A percentile compares a stretch with the other conserved stretches of the same genome.
phyloP scores from a whole-genome alignment of 1,140 invertebrate genomes.

The Diorhabda sublineata region DNA sequence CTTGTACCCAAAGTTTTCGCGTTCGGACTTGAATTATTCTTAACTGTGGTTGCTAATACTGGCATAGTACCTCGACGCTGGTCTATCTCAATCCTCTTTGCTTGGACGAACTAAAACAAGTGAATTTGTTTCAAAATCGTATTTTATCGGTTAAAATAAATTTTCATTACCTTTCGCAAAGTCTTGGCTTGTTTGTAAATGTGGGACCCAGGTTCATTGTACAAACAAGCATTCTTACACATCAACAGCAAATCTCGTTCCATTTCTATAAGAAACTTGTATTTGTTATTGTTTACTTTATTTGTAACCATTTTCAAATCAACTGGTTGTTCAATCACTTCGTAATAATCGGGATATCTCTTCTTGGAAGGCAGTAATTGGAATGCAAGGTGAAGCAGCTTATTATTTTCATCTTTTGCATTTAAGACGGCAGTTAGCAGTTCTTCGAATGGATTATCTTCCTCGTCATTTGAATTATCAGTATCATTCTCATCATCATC shows the following conservation, averaged over 20 bases:
- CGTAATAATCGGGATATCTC: constrained; percentile 95
- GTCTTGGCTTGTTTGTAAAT: constrained; percentile 95
- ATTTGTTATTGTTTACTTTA: constrained; percentile 83
- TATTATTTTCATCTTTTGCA: constrained; percentile 71
- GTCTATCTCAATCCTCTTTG: constrained; percentile 61
- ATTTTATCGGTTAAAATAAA: constrained; percentile 8
- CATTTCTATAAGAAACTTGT: constrained; percentile 72
- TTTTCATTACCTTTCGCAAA: constrained; percentile 67
- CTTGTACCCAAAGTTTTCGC: not conserved
- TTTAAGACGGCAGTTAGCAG: constrained; percentile 78
- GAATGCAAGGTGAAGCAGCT: constrained; percentile 77
- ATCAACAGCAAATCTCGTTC: constrained; percentile 89
- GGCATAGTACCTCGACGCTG: constrained; percentile 33
- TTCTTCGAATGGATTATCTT: constrained; percentile 64
- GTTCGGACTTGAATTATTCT: not conserved
- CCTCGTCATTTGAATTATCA: constrained; percentile 14
- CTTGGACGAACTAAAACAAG: constrained; percentile 49
- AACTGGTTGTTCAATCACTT: constrained; percentile 92
- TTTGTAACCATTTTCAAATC: constrained; percentile 90
- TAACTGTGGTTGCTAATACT: not conserved
- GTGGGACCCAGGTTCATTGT: constrained; percentile 93
- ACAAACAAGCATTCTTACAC: constrained; percentile 92
- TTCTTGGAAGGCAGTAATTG: constrained; percentile 87
- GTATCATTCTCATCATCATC: not conserved
- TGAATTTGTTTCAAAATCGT: not conserved